Percentiles rank a stretch among this genome's conserved stretches.
These are phyloP conservation scores for Paramisgurnus dabryanus DNA, from an alignment of 2,113 vertebrate genomes.

Conservation along the genomic window DNA sequence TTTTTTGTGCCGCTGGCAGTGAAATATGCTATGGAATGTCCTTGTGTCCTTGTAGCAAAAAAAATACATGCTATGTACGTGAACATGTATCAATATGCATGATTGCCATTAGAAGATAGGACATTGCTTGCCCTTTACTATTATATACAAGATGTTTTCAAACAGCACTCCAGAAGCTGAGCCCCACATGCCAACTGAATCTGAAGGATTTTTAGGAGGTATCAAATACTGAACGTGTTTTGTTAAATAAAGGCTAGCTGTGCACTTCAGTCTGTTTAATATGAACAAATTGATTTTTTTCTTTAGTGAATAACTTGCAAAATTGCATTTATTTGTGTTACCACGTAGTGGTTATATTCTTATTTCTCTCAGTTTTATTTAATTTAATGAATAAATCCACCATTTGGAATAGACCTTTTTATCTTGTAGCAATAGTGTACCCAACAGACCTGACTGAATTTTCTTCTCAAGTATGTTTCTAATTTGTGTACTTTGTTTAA, in stretches of 20 bases:
- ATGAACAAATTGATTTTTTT: conserved; percentile 1
- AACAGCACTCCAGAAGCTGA: conserved; percentile 50
- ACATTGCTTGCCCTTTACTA: conserved; percentile 60
- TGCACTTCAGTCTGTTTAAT: conserved; percentile 38
- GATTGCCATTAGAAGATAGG: conserved; percentile 57
- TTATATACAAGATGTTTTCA: conserved; percentile 44
- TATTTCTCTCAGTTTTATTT: background rate
- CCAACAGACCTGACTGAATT: conserved; percentile 51
- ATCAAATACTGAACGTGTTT: conserved; percentile 30
- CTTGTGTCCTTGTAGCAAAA: conserved; percentile 58
- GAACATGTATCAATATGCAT: conserved; percentile 60
- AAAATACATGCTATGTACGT: conserved; percentile 57
- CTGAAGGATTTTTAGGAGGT: conserved; percentile 22
- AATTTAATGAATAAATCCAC: conserved; percentile 27
- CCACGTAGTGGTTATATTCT: conserved; percentile 24
- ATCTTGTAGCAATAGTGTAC: conserved; percentile 57
- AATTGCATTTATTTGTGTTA: conserved; percentile 17
- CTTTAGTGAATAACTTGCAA: conserved; percentile 19
- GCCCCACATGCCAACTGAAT: conserved; percentile 24
- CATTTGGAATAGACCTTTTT: conserved; percentile 49
- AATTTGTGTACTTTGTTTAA: conserved; percentile 45
- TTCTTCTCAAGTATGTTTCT: conserved; percentile 39
- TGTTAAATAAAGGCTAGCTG: conserved; percentile 30
- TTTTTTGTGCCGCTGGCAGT: conserved; percentile 50
- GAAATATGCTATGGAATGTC: conserved; percentile 58